These are phyloP conservation scores for Acleris sparsana DNA, from an alignment of 2,888 invertebrate genomes.

Conservation along the genomic window DNA sequence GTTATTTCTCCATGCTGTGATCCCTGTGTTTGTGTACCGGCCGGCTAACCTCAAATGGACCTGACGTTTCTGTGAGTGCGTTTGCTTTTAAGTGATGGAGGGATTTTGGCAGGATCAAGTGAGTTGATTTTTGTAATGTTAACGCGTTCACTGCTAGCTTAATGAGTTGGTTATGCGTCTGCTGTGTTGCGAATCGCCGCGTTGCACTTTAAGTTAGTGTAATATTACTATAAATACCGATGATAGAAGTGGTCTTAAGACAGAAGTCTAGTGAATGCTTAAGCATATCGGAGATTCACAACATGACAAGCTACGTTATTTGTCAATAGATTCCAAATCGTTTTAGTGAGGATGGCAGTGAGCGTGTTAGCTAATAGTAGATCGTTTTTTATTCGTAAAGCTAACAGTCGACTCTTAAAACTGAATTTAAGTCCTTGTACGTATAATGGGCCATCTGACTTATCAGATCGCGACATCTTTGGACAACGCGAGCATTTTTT, in stretches of 20 bases:
- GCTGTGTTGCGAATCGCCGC: too few relatives aligned
- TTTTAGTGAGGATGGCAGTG: neutral
- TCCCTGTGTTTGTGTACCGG: slow-evolving; percentile 41
- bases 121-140: slow-evolving; percentile 54
- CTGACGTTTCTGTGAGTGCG: slow-evolving; percentile 72
- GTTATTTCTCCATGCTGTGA: slow-evolving; percentile 2
- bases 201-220: too few relatives aligned
- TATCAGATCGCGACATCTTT: slow-evolving; percentile 66
- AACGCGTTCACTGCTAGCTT: slow-evolving; percentile 35
- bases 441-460: slow-evolving; percentile 64
- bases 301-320: too few relatives aligned
- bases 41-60: slow-evolving; percentile 63
- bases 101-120: slow-evolving; percentile 59
- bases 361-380: neutral
- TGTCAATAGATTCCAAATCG: neutral
- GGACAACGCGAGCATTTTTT: slow-evolving; percentile 53
- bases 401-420: neutral
- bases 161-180: too few relatives aligned
- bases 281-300: too few relatives aligned
- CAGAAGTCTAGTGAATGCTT: too few relatives aligned
- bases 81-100: slow-evolving; percentile 64
- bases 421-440: slow-evolving; percentile 41
- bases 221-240: too few relatives aligned
- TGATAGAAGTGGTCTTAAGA: too few relatives aligned
- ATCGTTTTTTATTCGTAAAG: neutral